Base-by-base conservation (phyloP, 2,113 vertebrate species). In the Emydocephalus ijimae region DNA sequence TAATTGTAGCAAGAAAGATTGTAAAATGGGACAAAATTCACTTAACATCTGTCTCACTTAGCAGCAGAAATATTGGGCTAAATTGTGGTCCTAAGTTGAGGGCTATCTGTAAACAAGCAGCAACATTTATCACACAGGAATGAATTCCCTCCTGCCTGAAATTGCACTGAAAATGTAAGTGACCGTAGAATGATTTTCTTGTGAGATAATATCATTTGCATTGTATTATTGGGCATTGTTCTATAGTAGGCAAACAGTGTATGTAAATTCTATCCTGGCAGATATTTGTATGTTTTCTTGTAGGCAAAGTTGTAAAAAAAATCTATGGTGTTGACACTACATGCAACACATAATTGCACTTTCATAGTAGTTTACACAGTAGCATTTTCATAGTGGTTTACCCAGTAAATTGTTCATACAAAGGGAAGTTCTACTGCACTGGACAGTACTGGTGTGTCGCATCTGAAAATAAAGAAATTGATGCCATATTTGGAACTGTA, bases 401-500 rank as follows among this genome's bases (percentile, higher is more conserved):
- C 48, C 85, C 45, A 90, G 45, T 29, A 24, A n/a, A 69, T 15
- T n/a, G n/a, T 69, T 61, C 34, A 45, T 59, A 69, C 52, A 23
- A 21, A 24, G 26, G 45, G 0, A 18, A 0, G 57, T 85, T 5
- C 50, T 92, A 59, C 10, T 57, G 23, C 43, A 85, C 56, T 57
- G 23, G 24, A 57, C 24, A 52, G 50, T 52, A 52, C 50, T 29
- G 14, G 26, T 0, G 2, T 9, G 1, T 23, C 9, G 3, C 7
- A 26, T 4, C 57, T 45, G 56, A 55, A 55, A 0, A 0, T 85
- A n/a, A 4, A 1, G 0, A 24, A 52, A 52, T 1, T 50, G 48
- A 11, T 2, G 5, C 0, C 24, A 14, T 4, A 3, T 1, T 1
- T 56, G 0, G 18, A 43, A 10, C 12, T 92, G 55, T 2, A 57